Conservation (phyloP, 2,797 vertebrate species). For the Propithecus perrieri region DNA sequence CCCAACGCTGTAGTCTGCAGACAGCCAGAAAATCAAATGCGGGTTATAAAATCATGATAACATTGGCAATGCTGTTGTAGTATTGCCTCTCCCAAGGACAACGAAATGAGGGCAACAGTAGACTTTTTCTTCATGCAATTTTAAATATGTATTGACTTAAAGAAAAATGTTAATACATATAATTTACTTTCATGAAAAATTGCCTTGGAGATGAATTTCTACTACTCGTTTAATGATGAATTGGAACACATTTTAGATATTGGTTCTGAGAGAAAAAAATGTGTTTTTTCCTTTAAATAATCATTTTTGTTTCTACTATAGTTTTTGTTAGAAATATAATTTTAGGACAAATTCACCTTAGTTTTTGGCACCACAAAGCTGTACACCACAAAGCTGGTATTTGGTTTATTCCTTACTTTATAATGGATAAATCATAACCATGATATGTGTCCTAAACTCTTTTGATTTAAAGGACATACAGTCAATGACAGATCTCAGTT, state of each 20-base stretch:
- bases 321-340: conserved; percentile 10
- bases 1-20: neutral
- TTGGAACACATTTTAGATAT: neutral
- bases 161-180: neutral
- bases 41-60: conserved; percentile 17
- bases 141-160: conserved; percentile 20
- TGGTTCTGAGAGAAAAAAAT: neutral
- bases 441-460: neutral
- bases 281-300: neutral
- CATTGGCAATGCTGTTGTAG: neutral
- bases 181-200: neutral
- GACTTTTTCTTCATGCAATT: neutral
- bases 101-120: neutral
- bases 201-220: neutral
- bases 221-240: neutral
- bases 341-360: neutral
- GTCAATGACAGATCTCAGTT: neutral
- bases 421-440: neutral
- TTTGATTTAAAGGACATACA: neutral
- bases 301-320: neutral
- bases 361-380: neutral
- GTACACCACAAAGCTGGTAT: neutral
- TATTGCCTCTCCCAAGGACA: neutral
- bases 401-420: neutral
- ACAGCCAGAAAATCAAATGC: conserved; percentile 19